Conservation (phyloP, 2,797 vertebrate species). For the Spondyliosoma cantharus region DNA sequence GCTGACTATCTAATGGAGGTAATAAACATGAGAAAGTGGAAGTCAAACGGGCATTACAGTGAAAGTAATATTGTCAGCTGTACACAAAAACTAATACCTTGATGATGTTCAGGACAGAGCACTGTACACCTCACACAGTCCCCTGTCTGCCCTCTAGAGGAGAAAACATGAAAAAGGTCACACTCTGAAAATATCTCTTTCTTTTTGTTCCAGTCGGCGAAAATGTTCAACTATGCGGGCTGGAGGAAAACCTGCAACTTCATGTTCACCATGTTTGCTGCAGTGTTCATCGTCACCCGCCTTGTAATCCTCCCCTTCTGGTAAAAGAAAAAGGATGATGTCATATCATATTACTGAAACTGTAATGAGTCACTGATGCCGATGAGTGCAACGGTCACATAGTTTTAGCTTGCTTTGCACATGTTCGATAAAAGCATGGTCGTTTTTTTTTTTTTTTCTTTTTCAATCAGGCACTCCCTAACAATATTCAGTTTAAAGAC, state of each 20-base stretch:
- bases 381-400: no score
- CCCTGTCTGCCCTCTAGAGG: conserved; percentile 73
- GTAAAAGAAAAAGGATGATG: conserved; percentile 79
- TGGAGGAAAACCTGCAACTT: conserved; percentile 96
- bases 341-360: background rate
- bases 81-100: background rate
- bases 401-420: background rate
- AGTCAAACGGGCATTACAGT: background rate
- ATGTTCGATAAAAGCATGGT: no score
- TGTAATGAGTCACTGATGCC: background rate
- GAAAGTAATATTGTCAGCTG: background rate
- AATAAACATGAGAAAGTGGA: conserved; percentile 16
- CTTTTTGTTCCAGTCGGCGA: conserved; percentile 86
- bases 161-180: conserved; percentile 11
- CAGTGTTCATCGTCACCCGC: conserved; percentile 92
- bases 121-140: background rate
- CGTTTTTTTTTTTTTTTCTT: no score
- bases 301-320: conserved; percentile 95
- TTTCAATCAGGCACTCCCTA: no score
- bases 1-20: conserved; percentile 96
- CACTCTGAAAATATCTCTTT: background rate
- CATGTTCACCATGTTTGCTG: conserved; percentile 92
- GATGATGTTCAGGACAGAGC: background rate
- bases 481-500: background rate
- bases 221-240: conserved; percentile 98